phyloP scores from a whole-genome alignment of 2,797 vertebrate genomes.

The Coilia nasus region DNA sequence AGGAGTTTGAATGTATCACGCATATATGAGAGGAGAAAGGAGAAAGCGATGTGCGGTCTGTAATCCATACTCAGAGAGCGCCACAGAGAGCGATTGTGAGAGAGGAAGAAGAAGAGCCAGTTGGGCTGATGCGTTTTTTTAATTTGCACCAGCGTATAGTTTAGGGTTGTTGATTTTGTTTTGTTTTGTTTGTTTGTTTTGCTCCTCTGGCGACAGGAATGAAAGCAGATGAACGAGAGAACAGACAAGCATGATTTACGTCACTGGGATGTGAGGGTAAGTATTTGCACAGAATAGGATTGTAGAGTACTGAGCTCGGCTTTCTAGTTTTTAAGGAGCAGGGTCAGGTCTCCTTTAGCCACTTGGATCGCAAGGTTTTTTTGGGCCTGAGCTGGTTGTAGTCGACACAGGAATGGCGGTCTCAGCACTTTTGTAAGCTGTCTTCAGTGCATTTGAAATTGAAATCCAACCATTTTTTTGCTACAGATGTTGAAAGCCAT shows the following conservation, averaged over 20 bases:
- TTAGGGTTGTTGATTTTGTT: background rate
- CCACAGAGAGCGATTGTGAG: background rate
- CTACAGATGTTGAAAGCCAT: constrained; percentile 15
- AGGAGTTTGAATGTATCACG: constrained; percentile 32
- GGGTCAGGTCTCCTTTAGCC: background rate
- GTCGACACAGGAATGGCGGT: constrained; percentile 14
- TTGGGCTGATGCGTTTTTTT: background rate
- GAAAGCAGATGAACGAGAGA: background rate
- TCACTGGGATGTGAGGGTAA: background rate
- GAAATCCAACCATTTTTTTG: constrained; percentile 21
- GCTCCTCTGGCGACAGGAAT: background rate
- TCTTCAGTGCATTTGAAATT: constrained; percentile 24
- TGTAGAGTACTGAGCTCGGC: constrained; percentile 39
- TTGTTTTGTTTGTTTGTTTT: background rate
- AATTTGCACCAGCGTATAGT: background rate
- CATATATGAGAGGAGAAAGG: constrained; percentile 16
- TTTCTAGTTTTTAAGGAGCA: constrained; percentile 22
- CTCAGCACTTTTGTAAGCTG: constrained; percentile 21
- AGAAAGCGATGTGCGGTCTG: background rate
- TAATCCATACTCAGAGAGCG: background rate
- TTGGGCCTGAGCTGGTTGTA: background rate
- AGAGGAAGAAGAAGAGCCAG: background rate
- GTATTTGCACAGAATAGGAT: constrained; percentile 38
- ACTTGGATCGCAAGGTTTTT: background rate
- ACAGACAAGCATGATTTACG: background rate